These are phyloP conservation scores for Drosophila meridiana DNA, from an alignment of 2,888 invertebrate species.

Conservation along the genomic window DNA sequence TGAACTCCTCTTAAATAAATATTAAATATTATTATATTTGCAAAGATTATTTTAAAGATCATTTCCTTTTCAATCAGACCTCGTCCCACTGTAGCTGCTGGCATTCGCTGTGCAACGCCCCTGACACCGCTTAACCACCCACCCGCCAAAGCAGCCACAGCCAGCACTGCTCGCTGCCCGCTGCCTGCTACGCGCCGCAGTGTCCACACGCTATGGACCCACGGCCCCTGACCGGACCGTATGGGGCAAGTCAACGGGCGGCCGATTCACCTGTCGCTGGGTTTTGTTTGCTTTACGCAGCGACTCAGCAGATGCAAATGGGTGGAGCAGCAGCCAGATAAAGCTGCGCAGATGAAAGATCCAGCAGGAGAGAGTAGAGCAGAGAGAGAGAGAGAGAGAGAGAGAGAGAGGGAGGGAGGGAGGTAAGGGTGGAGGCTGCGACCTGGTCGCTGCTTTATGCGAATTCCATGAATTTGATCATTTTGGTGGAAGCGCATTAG, in stretches of 20 bases:
- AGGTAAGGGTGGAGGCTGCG: constrained; percentile 15
- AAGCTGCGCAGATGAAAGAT: constrained; percentile 13
- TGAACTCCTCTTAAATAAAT: too few species aligned
- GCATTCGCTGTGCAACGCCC: constrained; percentile 46
- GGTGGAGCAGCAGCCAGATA: constrained; percentile 49
- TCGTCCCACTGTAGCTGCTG: constrained; percentile 48
- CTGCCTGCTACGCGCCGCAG: constrained; percentile 13
- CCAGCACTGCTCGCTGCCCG: neutral
- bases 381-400: neutral
- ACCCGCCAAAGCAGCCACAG: constrained; percentile 35
- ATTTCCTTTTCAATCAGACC: neutral
- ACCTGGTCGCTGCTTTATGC: constrained; percentile 64
- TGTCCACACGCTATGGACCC: constrained; percentile 37
- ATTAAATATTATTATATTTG: too few species aligned
- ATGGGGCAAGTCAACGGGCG: constrained; percentile 77
- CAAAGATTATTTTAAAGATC: too few species aligned
- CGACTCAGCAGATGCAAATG: constrained; percentile 54
- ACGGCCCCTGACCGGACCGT: constrained; percentile 52
- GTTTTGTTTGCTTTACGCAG: constrained; percentile 77
- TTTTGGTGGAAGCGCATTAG: constrained; percentile 78
- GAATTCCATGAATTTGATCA: constrained; percentile 82
- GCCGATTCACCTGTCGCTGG: constrained; percentile 80
- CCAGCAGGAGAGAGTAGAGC: neutral
- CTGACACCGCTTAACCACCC: constrained; percentile 34
- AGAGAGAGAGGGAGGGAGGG: neutral